These are phyloP conservation scores for Virgularia gustaviana DNA, from an alignment of 92 coral and sea anemone genomes.

Conservation along the genomic window DNA sequence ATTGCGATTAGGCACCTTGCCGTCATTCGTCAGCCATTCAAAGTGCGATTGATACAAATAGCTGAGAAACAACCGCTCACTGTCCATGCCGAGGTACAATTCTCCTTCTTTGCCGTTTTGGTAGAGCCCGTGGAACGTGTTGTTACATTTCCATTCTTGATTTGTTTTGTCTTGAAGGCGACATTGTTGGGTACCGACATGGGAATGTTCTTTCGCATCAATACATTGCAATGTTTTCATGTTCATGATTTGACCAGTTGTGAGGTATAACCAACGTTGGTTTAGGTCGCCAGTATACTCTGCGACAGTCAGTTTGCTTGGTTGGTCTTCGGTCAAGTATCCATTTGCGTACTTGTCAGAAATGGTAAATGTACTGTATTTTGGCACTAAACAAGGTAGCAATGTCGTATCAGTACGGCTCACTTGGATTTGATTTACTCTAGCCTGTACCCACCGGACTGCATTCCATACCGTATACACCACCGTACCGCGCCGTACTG, in stretches of 20 bases:
- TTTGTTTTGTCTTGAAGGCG: background rate
- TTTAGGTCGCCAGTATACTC: slow-evolving; percentile 15
- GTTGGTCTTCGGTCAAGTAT: background rate
- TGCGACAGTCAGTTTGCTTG: background rate
- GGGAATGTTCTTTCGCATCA: background rate
- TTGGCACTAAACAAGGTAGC: slow-evolving; percentile 2
- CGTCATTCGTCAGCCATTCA: slow-evolving; percentile 7
- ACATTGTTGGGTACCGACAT: background rate
- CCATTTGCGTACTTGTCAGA: background rate
- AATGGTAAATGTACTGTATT: slow-evolving; percentile 17
- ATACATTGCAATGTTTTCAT: slow-evolving; percentile 19
- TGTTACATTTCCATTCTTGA: slow-evolving; percentile 11
- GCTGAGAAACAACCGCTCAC: background rate
- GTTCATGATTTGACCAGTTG: slow-evolving; percentile 8
- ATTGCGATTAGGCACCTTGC: background rate
- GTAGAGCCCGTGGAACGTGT: background rate
- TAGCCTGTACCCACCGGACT: too few species aligned
- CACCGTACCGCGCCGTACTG: too few species aligned
- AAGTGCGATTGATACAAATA: background rate
- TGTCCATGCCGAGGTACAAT: background rate
- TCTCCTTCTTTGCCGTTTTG: background rate
- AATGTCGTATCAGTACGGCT: background rate
- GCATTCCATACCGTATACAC: too few species aligned
- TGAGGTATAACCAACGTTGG: slow-evolving; percentile 9
- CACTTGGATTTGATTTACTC: background rate